A percentile compares a stretch with the other conserved stretches of the same genome.
These are phyloP conservation scores for Prenolepis imparis DNA, from an alignment of 2,888 invertebrate species.

Conservation along the genomic window DNA sequence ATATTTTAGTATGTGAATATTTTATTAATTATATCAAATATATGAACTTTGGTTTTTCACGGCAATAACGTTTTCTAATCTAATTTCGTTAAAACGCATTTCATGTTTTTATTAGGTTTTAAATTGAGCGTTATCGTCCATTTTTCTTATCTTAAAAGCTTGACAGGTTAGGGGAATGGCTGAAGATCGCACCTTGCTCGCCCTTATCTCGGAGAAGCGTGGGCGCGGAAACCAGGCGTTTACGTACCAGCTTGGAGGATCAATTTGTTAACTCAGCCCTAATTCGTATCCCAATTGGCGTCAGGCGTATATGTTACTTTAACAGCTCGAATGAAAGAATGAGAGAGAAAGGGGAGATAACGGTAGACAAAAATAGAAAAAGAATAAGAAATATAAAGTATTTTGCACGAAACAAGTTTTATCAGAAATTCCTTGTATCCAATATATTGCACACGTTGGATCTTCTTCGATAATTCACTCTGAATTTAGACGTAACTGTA, in stretches of 20 bases:
- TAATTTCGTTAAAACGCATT: conserved; percentile 53
- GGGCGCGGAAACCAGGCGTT: conserved; percentile 52
- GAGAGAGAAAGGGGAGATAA: not conserved
- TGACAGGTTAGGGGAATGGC: conserved; percentile 52
- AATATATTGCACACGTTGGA: not conserved
- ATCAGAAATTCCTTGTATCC: conserved; percentile 28
- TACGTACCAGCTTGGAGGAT: conserved; percentile 59
- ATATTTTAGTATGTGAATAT: not conserved
- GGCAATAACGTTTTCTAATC: conserved; percentile 12
- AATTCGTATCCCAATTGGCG: conserved; percentile 66
- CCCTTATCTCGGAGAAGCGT: conserved; percentile 53
- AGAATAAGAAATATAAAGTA: conserved; percentile 12
- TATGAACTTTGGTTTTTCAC: not conserved
- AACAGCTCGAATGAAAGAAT: not conserved
- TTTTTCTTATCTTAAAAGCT: conserved; percentile 57
- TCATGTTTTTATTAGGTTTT: conserved; percentile 54
- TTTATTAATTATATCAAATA: conserved; percentile 30
- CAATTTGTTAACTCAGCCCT: conserved; percentile 76
- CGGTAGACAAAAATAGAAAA: not conserved
- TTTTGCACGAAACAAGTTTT: conserved; percentile 36
- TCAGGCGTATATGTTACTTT: conserved; percentile 57
- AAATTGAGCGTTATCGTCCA: conserved; percentile 53
- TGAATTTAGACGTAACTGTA: not conserved
- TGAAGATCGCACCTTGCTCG: conserved; percentile 54
- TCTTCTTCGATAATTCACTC: not conserved